phyloP scores from a whole-genome alignment of 2,888 invertebrate species.

The Marasmarcha lunaedactyla region DNA sequence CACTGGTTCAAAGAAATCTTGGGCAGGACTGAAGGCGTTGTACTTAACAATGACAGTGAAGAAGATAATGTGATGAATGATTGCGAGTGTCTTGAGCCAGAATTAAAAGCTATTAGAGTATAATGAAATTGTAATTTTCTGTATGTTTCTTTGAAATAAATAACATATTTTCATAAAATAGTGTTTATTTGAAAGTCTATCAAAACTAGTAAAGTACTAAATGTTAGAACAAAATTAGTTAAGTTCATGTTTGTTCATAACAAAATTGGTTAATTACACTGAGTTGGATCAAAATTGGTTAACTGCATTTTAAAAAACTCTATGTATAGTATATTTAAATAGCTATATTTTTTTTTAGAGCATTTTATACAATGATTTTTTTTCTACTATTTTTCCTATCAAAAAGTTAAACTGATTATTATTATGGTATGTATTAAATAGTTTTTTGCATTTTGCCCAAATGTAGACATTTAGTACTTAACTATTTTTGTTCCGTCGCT shows the following conservation, averaged over 20 bases:
- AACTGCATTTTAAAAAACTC: background rate
- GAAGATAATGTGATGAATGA: background rate
- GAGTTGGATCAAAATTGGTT: background rate
- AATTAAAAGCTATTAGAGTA: background rate
- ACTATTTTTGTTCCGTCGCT: no score
- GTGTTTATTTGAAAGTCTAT: background rate
- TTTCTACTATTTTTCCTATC: no score
- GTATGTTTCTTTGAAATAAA: background rate
- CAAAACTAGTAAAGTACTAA: background rate
- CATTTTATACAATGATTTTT: no score
- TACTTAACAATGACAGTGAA: background rate
- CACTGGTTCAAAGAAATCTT: conserved; percentile 9
- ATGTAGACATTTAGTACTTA: no score
- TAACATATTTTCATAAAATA: background rate
- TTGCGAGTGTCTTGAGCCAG: background rate
- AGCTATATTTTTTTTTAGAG: no score
- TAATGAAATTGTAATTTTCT: background rate
- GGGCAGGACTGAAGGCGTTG: conserved; percentile 3
- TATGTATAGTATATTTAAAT: background rate
- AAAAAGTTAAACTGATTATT: no score
- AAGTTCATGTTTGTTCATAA: background rate
- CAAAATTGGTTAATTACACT: background rate
- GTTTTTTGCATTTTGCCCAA: no score
- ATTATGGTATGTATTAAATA: no score
- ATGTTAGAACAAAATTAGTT: background rate